These are phyloP conservation scores for Chaetorhynchus papuensis DNA, from an alignment of 2,113 vertebrate species.

Conservation along the genomic window DNA sequence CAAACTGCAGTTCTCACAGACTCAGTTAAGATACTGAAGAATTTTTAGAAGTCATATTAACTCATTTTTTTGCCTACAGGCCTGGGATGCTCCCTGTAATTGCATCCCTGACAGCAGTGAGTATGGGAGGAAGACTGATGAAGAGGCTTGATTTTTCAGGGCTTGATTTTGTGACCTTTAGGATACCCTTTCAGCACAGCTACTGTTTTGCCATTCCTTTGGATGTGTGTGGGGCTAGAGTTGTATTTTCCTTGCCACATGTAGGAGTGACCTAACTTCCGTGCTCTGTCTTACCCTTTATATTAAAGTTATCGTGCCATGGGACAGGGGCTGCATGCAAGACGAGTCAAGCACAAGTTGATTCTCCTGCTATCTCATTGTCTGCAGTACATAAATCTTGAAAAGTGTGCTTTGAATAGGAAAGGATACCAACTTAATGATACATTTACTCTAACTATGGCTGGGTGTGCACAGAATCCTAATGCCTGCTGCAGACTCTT, in stretches of 20 bases:
- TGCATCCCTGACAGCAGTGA: neutral
- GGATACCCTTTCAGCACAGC: neutral
- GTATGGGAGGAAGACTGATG: neutral
- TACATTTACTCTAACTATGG: slow-evolving; percentile 45
- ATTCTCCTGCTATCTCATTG: slow-evolving; percentile 29
- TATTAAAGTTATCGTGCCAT: neutral
- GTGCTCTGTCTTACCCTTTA: neutral
- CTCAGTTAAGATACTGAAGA: neutral
- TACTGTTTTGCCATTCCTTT: neutral
- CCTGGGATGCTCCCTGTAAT: neutral
- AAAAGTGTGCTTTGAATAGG: slow-evolving; percentile 53
- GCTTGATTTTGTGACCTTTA: neutral
- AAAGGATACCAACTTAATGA: slow-evolving; percentile 46
- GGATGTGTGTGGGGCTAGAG: neutral
- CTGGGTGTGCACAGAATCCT: neutral
- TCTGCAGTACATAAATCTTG: slow-evolving; percentile 59
- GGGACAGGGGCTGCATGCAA: neutral
- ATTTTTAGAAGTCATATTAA: neutral
- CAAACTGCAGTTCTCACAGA: neutral
- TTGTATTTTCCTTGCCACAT: neutral
- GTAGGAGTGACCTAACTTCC: neutral
- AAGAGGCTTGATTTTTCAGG: neutral
- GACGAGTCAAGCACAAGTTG: neutral
- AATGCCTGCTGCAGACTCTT: slow-evolving; percentile 3
- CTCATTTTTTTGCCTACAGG: neutral